Evolutionary conservation across 2,797 vertebrate species (phyloP).

Genomic region (Nyctibius grandis): DNA sequence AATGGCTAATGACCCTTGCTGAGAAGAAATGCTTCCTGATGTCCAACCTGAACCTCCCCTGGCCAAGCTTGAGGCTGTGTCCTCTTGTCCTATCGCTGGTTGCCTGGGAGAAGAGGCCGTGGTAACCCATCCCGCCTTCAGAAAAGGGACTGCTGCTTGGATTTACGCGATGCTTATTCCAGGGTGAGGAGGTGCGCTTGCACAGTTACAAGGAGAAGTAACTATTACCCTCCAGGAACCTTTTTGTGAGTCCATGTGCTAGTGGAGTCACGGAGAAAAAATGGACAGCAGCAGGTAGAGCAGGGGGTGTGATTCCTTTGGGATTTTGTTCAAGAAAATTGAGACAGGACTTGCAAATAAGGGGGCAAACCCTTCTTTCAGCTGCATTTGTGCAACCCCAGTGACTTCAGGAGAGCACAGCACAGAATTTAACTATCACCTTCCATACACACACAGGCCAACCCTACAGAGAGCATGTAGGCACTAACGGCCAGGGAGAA

Average conservation of each 20-base stretch:
- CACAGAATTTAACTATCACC: neutral
- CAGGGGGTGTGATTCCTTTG: neutral
- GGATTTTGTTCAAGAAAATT: neutral
- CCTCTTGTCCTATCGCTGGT: no score
- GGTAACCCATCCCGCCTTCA: neutral
- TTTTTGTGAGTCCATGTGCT: neutral
- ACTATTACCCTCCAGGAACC: neutral
- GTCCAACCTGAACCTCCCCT: no score
- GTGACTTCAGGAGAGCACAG: neutral
- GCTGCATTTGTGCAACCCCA: neutral
- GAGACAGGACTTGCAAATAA: neutral
- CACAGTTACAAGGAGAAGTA: neutral
- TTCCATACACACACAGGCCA: neutral
- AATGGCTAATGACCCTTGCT: no score
- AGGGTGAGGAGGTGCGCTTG: neutral
- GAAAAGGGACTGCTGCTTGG: neutral
- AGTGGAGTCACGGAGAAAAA: neutral
- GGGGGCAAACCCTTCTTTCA: neutral
- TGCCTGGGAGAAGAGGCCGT: no score
- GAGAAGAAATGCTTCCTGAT: no score
- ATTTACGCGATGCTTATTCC: neutral
- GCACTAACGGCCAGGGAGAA: neutral
- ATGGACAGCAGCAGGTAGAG: neutral
- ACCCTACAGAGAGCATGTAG: neutral
- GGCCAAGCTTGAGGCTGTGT: no score